phyloP scores from a whole-genome alignment of 2,888 invertebrate genomes.

The Ganaspis brasiliensis region DNA sequence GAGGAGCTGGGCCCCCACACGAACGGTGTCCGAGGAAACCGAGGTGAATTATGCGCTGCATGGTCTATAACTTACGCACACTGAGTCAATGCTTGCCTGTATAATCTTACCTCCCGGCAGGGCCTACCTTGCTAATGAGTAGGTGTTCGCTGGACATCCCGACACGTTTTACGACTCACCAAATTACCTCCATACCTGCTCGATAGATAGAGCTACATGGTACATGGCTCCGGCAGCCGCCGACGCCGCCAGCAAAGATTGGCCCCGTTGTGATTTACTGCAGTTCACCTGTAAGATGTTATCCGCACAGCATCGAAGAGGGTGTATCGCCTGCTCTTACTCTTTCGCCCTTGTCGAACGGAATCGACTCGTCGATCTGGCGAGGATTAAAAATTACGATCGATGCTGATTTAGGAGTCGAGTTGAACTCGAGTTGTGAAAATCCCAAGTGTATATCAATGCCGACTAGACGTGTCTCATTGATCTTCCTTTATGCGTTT shows the following conservation, averaged over 20 bases:
- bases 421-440: conserved; percentile 11
- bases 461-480: conserved; percentile 31
- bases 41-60: conserved; percentile 74
- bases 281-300: conserved; percentile 67
- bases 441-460: conserved; percentile 42
- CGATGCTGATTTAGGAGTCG: conserved; percentile 71
- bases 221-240: conserved; percentile 44
- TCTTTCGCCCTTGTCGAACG: conserved; percentile 66
- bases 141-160: conserved; percentile 79
- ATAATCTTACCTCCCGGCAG: conserved; percentile 71
- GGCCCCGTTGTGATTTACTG: conserved; percentile 67
- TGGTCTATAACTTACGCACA: conserved; percentile 75
- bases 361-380: conserved; percentile 63
- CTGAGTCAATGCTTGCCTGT: conserved; percentile 76
- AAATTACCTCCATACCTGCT: conserved; percentile 73
- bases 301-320: conserved; percentile 59
- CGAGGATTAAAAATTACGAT: conserved; percentile 74
- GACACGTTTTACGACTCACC: conserved; percentile 79
- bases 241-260: conserved; percentile 57
- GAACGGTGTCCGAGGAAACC: conserved; percentile 40
- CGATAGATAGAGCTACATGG: conserved; percentile 68
- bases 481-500: conserved; percentile 47
- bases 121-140: conserved; percentile 78
- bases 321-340: conserved; percentile 66
- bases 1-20: conserved; percentile 48